Base-by-base conservation (phyloP, 2,113 vertebrate species). In the Neogobius melanostomus region DNA sequence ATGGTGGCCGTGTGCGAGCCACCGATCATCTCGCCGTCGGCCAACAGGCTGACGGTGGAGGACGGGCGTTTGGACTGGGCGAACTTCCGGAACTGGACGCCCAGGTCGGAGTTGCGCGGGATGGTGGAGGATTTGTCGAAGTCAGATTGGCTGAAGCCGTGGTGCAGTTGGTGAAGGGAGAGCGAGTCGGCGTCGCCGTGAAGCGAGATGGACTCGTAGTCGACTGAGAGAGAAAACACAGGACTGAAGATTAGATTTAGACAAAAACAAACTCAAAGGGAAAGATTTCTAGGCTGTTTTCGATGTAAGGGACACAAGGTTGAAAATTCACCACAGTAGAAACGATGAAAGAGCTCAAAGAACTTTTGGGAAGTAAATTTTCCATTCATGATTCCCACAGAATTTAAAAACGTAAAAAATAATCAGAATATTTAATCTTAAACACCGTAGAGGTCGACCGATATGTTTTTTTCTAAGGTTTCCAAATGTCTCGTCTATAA, bases 81-180 rank as follows among this genome's bases (percentile, higher is more conserved):
- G 14, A 95, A 92, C 77, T 91, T 91, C 54, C 91, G 81, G 85
- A 90, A 95, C 82, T 94, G 92, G 63, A 90, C 76, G 52, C 90
- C 80, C 47, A 95, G 89, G 75, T 95, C 94, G 0, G 93, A 94
- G 88, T 94, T 94, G 59, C 94, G 87, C 0, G 94, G 94, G 68
- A 95, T 92, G 6, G 94, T 95, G 4, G 92, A 94, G 9, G 93
- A 95, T 70, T 90, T 92, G 89, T 95, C 94, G 2, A 94, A 93
- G 74, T 94, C 93, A 0, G 91, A 84, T 43, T 92, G 92, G 74
- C 81, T 82, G 68, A 62, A 72, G 47, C 75, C 77, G 11, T 91
- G 92, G 3, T 81, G 75, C 65, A 93, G 87, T 45, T 92, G 92
- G 28, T 87, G 87, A 10, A 95, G 68, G 8, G 93, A 93, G 76